Base-by-base conservation (phyloP, 2,797 vertebrate genomes). In the Gallinago nigripennis region DNA sequence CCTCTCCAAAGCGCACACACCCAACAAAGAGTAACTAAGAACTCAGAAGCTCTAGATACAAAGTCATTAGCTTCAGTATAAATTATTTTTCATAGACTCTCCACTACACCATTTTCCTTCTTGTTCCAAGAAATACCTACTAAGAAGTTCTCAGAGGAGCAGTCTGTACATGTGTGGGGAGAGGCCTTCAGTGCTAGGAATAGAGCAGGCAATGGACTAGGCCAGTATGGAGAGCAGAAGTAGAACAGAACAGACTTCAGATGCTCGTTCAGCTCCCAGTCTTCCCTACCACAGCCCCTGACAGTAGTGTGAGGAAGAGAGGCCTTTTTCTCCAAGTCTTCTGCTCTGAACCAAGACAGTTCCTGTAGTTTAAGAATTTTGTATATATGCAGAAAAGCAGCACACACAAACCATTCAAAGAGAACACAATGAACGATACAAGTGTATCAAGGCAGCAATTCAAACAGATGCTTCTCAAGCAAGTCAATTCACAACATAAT, bases 361-460 rank as follows among this genome's bases (percentile, higher is more conserved):
- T 76, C 12, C 48, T 41, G 20, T 0, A 75, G 31, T 27, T 70
- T 5, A 82, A 50, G 17, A 12, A n/a, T 79, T 88, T 25, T 43
- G 24, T 46, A 41, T 4, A 20, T 2, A 13, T 33, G 35, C 8
- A 11, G 35, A 61, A 60, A 72, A 37, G 25, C 18, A 71, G 33
- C 7, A 63, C 23, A 70, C 16, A 58, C 1, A 2, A 0, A 0
- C 4, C 43, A 16, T 39, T 48, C 45, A 51, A 41, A 83, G 12
- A 64, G 33, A 68, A 60, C 3, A 43, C 0, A 0, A 27, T 2
- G 51, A 21, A 77, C 60, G 3, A 56, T 18, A 56, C 1, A 24
- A 35, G 24, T 27, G 2, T 48, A 65, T 39, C 4, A 30, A 50
- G n/a, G 37, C 66, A 27, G 37, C 70, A 30, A 82, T 53, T 72